Conservation (phyloP, 2,113 vertebrate genomes). For the Chaenocephalus aceratus region DNA sequence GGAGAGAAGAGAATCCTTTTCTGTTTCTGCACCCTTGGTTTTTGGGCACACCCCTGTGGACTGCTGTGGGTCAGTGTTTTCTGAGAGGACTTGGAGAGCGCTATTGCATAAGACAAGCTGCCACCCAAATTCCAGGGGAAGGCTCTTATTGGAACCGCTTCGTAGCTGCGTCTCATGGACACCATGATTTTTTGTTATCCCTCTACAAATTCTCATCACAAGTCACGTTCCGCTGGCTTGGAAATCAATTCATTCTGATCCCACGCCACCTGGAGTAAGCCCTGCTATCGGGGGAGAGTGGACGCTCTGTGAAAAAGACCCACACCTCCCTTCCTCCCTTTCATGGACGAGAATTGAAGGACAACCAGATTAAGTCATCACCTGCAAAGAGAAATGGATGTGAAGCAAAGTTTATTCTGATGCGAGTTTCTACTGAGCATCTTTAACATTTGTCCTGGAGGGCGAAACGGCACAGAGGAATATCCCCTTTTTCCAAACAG, state of each 20-base stretch:
- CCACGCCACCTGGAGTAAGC: constrained; percentile 75
- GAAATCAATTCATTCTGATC: constrained; percentile 66
- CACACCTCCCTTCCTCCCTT: constrained; percentile 47
- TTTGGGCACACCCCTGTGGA: constrained; percentile 77
- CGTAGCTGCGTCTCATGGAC: constrained; percentile 54
- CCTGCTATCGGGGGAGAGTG: constrained; percentile 50
- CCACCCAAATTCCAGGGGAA: constrained; percentile 63
- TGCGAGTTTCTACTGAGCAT: constrained; percentile 42
- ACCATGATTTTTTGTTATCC: constrained; percentile 64
- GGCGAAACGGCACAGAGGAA: constrained; percentile 67
- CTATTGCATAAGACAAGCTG: constrained; percentile 60
- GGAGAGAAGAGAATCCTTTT: constrained; percentile 77
- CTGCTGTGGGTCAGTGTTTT: constrained; percentile 72
- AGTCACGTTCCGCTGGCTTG: constrained; percentile 67
- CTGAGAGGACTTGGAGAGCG: constrained; percentile 54
- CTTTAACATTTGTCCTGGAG: constrained; percentile 45
- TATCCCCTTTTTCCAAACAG: constrained; percentile 65
- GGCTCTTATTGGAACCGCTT: constrained; percentile 42
- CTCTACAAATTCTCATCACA: constrained; percentile 61
- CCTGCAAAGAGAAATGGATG: constrained; percentile 61
- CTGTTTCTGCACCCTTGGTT: constrained; percentile 69
- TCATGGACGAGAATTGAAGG: constrained; percentile 63
- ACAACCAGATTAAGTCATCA: constrained; percentile 65
- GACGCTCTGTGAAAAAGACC: constrained; percentile 50
- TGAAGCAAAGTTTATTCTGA: constrained; percentile 71